Conservation (phyloP, 2,113 vertebrate genomes). For the Ptychochromis oligacanthus region DNA sequence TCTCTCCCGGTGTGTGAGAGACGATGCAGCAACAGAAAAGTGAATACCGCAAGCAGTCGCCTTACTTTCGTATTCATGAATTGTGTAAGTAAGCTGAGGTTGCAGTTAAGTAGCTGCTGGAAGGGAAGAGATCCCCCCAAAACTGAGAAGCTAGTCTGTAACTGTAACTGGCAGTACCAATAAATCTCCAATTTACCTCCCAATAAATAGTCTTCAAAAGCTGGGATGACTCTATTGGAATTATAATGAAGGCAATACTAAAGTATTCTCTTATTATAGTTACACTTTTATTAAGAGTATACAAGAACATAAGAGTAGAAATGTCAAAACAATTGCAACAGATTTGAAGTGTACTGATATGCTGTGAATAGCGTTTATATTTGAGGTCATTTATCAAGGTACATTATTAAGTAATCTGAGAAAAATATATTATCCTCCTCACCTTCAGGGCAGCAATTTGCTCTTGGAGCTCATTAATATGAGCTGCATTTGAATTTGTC, state of each 20-base stretch:
- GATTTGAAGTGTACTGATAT: background rate
- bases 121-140: background rate
- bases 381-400: background rate
- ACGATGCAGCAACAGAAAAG: background rate
- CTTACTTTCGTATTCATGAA: background rate
- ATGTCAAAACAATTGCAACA: background rate
- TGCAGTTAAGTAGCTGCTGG: background rate
- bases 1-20: background rate
- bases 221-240: no score
- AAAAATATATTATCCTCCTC: background rate
- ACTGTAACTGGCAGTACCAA: no score
- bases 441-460: conserved; percentile 83
- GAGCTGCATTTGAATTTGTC: conserved; percentile 64
- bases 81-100: background rate
- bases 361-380: background rate
- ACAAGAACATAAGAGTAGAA: background rate
- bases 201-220: no score
- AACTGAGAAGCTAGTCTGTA: no score
- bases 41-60: background rate
- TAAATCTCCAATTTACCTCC: no score
- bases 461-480: conserved; percentile 77
- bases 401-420: accelerated
- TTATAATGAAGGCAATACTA: no score
- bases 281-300: no score
- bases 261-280: no score